A percentile compares a stretch with the other conserved stretches of the same genome.
Conservation (phyloP, 2,888 invertebrate species). For the Metopia argyrocephala region DNA sequence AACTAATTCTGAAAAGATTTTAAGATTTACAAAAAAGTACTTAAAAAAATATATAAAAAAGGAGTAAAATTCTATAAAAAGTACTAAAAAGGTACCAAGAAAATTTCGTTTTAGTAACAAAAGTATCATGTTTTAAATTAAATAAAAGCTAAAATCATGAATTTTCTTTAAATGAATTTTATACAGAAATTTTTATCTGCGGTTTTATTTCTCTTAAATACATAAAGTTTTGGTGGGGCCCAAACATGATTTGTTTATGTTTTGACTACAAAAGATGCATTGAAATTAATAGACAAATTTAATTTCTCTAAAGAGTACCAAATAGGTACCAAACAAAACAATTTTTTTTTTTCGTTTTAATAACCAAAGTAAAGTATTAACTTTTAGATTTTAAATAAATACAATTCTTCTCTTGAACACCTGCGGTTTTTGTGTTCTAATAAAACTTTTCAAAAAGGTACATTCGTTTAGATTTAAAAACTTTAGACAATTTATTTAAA, state of each 20-base stretch:
- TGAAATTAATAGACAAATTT: no score
- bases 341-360: not conserved
- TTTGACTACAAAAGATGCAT: no score
- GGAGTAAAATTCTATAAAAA: not conserved
- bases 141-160: not conserved
- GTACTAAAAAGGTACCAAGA: not conserved
- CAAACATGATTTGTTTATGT: no score
- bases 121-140: not conserved
- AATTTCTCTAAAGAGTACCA: not conserved
- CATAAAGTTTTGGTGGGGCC: no score
- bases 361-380: no score
- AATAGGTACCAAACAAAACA: not conserved
- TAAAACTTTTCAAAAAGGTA: not conserved
- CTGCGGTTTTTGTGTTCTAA: not conserved
- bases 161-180: not conserved
- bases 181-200: no score
- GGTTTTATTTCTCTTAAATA: not conserved
- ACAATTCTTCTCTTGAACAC: not conserved
- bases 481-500: slow-evolving; percentile 11
- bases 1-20: no score
- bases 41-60: no score
- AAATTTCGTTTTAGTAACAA: not conserved
- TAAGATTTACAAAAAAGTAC: no score
- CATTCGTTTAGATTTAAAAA: no score
- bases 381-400: not conserved